These are phyloP conservation scores for Marcusenius ussheri DNA, from an alignment of 2,113 vertebrate genomes.

Conservation along the genomic window DNA sequence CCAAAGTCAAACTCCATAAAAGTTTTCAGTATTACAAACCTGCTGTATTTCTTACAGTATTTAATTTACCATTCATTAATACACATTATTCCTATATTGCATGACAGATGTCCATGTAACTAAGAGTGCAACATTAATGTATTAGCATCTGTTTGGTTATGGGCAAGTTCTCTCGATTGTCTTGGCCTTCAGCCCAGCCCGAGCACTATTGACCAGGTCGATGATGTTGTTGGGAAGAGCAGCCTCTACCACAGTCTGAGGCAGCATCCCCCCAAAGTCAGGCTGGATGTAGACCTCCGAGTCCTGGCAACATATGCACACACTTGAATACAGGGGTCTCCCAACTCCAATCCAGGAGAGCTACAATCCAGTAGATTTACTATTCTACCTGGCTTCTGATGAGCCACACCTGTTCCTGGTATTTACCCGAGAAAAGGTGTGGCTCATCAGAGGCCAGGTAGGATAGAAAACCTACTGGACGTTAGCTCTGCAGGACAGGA, in stretches of 20 bases:
- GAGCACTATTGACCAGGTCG: conserved; percentile 41
- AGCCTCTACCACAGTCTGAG: conserved; percentile 44
- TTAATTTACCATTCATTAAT: neutral
- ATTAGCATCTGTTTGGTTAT: neutral
- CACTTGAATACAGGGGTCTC: neutral
- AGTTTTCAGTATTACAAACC: neutral
- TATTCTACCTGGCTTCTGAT: no score
- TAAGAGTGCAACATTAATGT: neutral
- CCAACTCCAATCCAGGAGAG: no score
- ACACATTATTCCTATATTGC: neutral
- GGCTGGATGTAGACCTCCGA: conserved; percentile 52
- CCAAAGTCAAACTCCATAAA: neutral
- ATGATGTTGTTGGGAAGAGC: conserved; percentile 49
- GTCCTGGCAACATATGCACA: conserved; percentile 38
- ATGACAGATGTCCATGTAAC: neutral
- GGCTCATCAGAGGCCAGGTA: no score
- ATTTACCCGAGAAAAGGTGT: no score
- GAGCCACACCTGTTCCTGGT: no score
- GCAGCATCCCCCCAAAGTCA: conserved; percentile 50
- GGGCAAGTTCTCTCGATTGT: neutral
- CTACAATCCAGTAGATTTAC: no score
- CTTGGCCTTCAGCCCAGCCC: conserved; percentile 29
- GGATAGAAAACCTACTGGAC: no score
- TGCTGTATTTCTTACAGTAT: neutral
- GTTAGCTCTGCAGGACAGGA: no score